Evolutionary conservation across 2,113 vertebrate species (phyloP).

Genomic region (Rhinichthys klamathensis): DNA sequence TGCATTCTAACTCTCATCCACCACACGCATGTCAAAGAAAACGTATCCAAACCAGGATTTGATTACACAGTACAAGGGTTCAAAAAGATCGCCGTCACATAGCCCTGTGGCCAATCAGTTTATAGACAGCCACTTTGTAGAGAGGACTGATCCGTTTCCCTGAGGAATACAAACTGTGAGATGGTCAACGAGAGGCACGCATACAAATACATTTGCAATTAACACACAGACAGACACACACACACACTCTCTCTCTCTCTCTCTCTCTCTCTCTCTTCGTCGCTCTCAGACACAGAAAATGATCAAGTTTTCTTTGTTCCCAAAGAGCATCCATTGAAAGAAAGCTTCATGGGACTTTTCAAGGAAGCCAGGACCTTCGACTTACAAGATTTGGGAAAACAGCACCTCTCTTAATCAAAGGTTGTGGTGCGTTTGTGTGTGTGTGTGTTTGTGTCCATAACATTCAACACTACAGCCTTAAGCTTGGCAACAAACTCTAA

Average conservation of each 20-base stretch:
- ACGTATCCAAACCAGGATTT: constrained; percentile 9
- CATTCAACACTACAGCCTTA: constrained; percentile 20
- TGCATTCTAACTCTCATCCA: constrained; percentile 26
- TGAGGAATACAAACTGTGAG: constrained; percentile 72
- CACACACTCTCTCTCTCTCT: too few species aligned
- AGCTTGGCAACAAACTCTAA: constrained; percentile 22
- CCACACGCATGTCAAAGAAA: background rate
- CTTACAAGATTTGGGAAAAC: constrained; percentile 36
- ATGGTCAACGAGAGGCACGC: constrained; percentile 50
- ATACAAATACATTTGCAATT: constrained; percentile 4
- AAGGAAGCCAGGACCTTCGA: constrained; percentile 73
- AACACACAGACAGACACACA: background rate
- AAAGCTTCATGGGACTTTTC: constrained; percentile 65
- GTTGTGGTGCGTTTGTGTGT: background rate
- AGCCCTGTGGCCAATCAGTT: constrained; percentile 54
- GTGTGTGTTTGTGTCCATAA: constrained; percentile 1
- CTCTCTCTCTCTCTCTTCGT: background rate
- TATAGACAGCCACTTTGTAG: constrained; percentile 51
- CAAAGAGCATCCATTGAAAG: constrained; percentile 47
- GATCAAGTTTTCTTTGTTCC: constrained; percentile 69
- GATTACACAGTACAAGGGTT: constrained; percentile 56
- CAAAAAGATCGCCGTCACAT: constrained; percentile 51
- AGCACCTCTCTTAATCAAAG: constrained; percentile 8
- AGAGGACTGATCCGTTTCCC: constrained; percentile 65
- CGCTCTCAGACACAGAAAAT: constrained; percentile 48